Percentiles rank a stretch among this genome's conserved stretches.
Evolutionary conservation across 2,113 vertebrate genomes (phyloP).

Genomic region (Platanista minor): DNA sequence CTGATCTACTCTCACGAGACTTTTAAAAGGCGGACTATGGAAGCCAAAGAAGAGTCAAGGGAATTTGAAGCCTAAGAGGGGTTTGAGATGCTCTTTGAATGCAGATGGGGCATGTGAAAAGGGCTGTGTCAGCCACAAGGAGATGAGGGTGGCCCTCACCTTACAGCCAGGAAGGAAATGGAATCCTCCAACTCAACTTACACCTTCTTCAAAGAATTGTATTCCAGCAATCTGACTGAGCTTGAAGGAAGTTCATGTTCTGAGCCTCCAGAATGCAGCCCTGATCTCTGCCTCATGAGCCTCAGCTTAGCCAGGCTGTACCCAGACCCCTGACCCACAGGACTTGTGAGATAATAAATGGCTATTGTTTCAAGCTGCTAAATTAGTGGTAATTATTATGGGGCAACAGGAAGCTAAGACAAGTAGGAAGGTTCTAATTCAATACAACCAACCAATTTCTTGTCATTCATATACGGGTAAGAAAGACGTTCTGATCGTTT

Average conservation of each 20-base stretch:
- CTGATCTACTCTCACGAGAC: background rate
- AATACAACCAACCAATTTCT: background rate
- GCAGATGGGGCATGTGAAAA: background rate
- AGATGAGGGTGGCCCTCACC: background rate
- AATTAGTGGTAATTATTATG: background rate
- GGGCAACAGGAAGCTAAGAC: background rate
- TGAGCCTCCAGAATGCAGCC: background rate
- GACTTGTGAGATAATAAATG: background rate
- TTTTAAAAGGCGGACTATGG: background rate
- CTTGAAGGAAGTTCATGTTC: background rate
- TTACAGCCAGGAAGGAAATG: background rate
- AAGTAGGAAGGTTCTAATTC: background rate
- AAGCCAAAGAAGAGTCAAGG: background rate
- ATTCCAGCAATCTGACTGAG: background rate
- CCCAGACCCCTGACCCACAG: background rate
- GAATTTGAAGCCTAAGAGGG: background rate
- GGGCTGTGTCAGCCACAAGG: background rate
- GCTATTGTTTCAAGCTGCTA: background rate
- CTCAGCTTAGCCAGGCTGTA: background rate
- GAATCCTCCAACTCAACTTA: background rate
- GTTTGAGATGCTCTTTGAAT: background rate
- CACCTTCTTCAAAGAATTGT: fast-evolving
- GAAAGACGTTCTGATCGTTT: background rate
- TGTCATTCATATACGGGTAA: background rate
- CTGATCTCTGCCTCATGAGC: background rate